Base-by-base conservation (phyloP, 30 jellyfish, hydroid and myxozoan genomes). In the Chrysaora quinquecirrha region DNA sequence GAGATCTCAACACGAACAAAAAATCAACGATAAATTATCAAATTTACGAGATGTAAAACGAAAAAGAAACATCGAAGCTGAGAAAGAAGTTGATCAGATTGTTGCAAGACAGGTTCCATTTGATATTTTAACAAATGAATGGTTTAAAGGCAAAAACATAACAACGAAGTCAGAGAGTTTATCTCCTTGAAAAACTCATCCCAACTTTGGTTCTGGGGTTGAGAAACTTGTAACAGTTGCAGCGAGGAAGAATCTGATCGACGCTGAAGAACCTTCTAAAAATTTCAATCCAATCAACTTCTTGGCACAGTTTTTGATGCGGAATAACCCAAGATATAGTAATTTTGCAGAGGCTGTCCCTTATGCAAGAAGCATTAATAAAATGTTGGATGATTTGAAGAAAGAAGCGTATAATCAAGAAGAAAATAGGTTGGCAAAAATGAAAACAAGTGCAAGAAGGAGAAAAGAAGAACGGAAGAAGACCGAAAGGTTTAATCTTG, bases 321-420 rank as follows among this genome's bases (percentile, higher is more conserved):
- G 97, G 34, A 90, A 90, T 70, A 90, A 90, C 68, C 97, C 97
- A 9, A 73, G 83, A 43, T 90, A 90, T 64, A 90, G 97, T 64
- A 90, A 90, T 64, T 78, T 90, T 63, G 90, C 90, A 25, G 90
- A 83, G 43, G 84, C 97, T 12, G 87, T 95, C 19, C 94, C 96
- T 19, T 90, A 90, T 71, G 96, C 97, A 23, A 81, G 86, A 33
- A 73, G 94, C 31, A 84, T 90, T 31, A 72, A 87, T 48, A 72
- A 76, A 30, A 61, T 90, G 56, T 78, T 90, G 85, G 94, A 90
- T 21, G 93, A 84, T 3, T 73, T 90, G 75, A 90, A 90, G 67
- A 82, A 46, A 25, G 88, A 84, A 10, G 97, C 93, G 14, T 87
- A 61, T 46, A 71, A 70, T 49, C 96, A 85, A 52, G 97, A 84